Evolutionary conservation across 2,888 invertebrate genomes (phyloP).

Genomic region (Drosophila bunnanda): DNA sequence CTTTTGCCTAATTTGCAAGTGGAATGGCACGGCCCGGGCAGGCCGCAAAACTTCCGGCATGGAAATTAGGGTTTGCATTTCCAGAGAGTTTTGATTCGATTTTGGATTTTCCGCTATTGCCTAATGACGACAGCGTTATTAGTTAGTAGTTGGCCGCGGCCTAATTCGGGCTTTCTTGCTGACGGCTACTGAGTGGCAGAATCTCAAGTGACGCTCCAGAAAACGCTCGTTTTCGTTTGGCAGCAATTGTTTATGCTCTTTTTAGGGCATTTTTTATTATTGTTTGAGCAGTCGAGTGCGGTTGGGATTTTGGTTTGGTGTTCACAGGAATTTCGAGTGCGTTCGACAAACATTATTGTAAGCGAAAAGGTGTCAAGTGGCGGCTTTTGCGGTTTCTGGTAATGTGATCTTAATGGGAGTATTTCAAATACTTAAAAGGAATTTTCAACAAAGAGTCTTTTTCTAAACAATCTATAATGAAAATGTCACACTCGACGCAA

Average conservation of each 20-base stretch:
- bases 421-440: neutral
- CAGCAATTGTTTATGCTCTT: slow-evolving; percentile 14
- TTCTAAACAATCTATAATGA: neutral
- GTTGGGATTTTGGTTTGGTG: slow-evolving; percentile 14
- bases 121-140: slow-evolving; percentile 70
- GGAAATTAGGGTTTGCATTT: slow-evolving; percentile 69
- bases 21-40: slow-evolving; percentile 63
- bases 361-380: slow-evolving; percentile 38
- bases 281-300: slow-evolving; percentile 20
- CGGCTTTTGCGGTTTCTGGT: slow-evolving; percentile 24
- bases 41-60: slow-evolving; percentile 68
- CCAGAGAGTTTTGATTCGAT: slow-evolving; percentile 65
- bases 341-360: slow-evolving; percentile 23
- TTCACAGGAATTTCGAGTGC: slow-evolving; percentile 15
- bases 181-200: slow-evolving; percentile 35
- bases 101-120: slow-evolving; percentile 31
- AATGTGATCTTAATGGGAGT: slow-evolving; percentile 38
- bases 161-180: slow-evolving; percentile 41
- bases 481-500: neutral
- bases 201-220: slow-evolving; percentile 34
- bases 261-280: slow-evolving; percentile 23
- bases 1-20: slow-evolving; percentile 71
- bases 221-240: slow-evolving; percentile 9
- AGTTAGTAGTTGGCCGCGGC: slow-evolving; percentile 53
- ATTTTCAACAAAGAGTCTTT: neutral